Conservation (phyloP, 2,888 invertebrate species). For the Anthrax anthrax region DNA sequence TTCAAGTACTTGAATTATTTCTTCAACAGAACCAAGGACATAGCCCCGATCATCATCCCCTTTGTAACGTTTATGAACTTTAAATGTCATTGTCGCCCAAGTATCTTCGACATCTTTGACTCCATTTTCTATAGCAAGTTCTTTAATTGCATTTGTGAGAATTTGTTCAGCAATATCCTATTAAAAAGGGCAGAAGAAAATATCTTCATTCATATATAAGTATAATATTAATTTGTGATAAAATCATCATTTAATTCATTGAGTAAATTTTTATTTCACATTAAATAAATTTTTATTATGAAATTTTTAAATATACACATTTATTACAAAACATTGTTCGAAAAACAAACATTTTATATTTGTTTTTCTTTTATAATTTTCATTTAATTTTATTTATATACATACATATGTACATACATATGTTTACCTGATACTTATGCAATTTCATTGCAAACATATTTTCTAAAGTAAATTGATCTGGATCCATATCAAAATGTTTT, state of each 20-base stretch:
- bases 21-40: constrained; percentile 65
- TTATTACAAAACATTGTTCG: no score
- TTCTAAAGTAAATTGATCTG: constrained; percentile 77
- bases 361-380: no score
- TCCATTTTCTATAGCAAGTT: constrained; percentile 78
- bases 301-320: no score
- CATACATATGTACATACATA: no score
- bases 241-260: no score
- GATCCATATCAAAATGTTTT: constrained; percentile 70
- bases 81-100: constrained; percentile 52
- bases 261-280: background rate
- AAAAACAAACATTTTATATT: no score
- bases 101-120: constrained; percentile 68
- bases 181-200: constrained; percentile 1
- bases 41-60: constrained; percentile 63
- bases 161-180: constrained; percentile 66
- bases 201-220: no score
- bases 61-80: constrained; percentile 50
- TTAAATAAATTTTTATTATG: no score
- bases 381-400: no score
- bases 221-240: no score
- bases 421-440: constrained; percentile 55
- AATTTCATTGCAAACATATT: constrained; percentile 90
- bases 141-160: constrained; percentile 78
- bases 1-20: constrained; percentile 66